Percentiles rank a stretch among this genome's conserved stretches.
phyloP scores from a whole-genome alignment of 2,888 invertebrate species.

The Sympetrum striolatum region DNA sequence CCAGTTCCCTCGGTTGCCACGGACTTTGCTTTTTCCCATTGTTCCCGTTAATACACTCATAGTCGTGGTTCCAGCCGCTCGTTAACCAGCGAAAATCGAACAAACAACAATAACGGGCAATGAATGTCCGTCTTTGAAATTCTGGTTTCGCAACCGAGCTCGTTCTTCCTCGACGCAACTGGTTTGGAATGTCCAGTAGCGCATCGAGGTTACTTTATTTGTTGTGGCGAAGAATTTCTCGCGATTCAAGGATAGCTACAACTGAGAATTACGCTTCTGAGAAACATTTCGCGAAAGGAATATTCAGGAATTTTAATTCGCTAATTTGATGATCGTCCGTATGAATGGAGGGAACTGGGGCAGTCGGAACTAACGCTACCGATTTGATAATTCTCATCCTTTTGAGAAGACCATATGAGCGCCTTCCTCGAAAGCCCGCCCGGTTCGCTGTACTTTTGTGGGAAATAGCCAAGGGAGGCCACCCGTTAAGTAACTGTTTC shows the following conservation, averaged over 20 bases:
- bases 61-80: background rate
- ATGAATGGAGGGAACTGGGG: no score
- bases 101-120: background rate
- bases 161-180: background rate
- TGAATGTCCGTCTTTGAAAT: background rate
- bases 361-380: background rate
- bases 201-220: background rate
- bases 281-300: background rate
- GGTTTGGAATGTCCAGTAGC: no score
- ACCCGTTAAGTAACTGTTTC: background rate
- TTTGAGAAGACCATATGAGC: background rate
- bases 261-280: background rate
- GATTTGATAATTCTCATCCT: background rate
- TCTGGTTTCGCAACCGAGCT: background rate
- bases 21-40: background rate
- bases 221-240: background rate
- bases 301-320: background rate
- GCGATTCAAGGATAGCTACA: background rate
- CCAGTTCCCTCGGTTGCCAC: background rate
- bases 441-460: background rate
- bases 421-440: background rate
- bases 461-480: background rate
- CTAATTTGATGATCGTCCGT: background rate
- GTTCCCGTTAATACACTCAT: background rate
- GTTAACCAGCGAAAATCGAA: background rate